A percentile compares a stretch with the other conserved stretches of the same genome.
Evolutionary conservation across 2,113 vertebrate genomes (phyloP).

Genomic region (Lepisosteus osseus): DNA sequence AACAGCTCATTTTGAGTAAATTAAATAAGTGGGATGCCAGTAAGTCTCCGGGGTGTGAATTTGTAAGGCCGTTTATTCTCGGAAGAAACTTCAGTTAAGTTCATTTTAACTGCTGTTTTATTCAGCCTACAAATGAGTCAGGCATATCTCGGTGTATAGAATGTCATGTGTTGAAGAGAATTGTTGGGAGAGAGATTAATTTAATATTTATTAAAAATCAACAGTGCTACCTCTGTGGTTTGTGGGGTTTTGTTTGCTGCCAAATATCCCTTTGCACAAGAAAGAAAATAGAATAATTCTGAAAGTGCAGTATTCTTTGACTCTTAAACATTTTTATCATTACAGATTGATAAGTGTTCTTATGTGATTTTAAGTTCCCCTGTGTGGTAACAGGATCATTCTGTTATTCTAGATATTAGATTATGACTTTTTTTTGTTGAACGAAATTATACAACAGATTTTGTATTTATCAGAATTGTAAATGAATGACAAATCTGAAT

Average conservation of each 20-base stretch:
- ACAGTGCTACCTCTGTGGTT: not conserved
- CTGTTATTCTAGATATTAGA: no score
- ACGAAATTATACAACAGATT: no score
- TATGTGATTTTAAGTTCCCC: no score
- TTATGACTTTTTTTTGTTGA: no score
- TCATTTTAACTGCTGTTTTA: not conserved
- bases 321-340: no score
- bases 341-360: no score
- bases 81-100: not conserved
- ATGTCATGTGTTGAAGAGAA: not conserved
- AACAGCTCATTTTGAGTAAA: conserved; percentile 15
- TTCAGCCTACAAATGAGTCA: not conserved
- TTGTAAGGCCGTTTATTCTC: not conserved
- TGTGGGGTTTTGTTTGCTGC: conserved; percentile 2
- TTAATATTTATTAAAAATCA: not conserved
- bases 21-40: conserved; percentile 22
- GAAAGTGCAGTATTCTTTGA: no score
- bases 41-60: conserved; percentile 15
- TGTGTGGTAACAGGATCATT: no score
- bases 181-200: conserved; percentile 10
- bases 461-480: no score
- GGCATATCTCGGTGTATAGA: no score
- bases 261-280: not conserved
- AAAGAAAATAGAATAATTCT: not conserved
- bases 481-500: no score